phyloP scores from a whole-genome alignment of 2,797 vertebrate species.

The Lepilemur ruficaudatus region DNA sequence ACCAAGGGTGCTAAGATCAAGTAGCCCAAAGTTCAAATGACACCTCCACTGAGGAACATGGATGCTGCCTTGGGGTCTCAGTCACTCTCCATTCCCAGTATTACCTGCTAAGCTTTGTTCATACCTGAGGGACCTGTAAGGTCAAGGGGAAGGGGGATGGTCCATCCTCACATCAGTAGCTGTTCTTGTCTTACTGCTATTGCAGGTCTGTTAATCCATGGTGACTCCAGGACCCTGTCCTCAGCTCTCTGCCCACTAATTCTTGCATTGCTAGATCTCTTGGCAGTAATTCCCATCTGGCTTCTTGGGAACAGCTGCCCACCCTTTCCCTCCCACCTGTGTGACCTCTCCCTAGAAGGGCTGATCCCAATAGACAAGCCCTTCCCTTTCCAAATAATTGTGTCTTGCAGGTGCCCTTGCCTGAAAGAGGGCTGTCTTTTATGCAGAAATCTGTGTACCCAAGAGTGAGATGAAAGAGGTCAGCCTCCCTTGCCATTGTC shows the following conservation, averaged over 20 bases:
- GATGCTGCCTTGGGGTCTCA: neutral
- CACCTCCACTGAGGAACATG: neutral
- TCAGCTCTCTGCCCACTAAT: neutral
- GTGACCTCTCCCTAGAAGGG: neutral
- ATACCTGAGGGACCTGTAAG: neutral
- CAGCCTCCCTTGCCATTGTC: constrained; percentile 90
- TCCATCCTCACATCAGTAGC: neutral
- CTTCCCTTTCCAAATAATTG: neutral
- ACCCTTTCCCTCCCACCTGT: neutral
- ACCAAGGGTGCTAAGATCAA: neutral
- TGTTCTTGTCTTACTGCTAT: neutral
- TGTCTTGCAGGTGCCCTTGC: neutral
- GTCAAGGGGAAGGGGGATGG: neutral
- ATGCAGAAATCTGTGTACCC: constrained; percentile 80
- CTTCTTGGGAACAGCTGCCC: neutral
- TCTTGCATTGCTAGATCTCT: neutral
- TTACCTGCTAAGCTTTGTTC: neutral
- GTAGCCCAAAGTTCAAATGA: neutral
- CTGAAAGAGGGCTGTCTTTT: neutral
- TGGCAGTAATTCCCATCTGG: neutral
- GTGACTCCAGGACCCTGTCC: neutral
- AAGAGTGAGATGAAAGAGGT: constrained; percentile 89
- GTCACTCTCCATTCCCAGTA: neutral
- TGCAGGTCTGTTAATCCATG: neutral
- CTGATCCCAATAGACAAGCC: neutral